A percentile compares a stretch with the other conserved stretches of the same genome.
Evolutionary conservation across 2,888 invertebrate genomes (phyloP).

Genomic region (Apamea sordens): DNA sequence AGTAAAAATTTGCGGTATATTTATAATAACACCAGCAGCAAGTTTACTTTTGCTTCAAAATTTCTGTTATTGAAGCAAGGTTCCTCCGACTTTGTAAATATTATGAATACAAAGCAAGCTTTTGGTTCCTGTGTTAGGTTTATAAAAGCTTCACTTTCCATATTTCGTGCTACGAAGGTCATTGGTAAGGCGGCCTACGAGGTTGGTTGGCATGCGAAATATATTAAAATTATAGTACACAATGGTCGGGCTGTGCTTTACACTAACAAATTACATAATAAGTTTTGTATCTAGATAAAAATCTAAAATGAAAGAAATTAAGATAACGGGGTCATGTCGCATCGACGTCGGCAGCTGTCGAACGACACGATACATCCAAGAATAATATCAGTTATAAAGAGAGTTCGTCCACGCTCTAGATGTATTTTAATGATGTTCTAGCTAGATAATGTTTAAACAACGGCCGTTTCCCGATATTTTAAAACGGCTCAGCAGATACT

Average conservation of each 20-base stretch:
- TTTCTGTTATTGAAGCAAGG: slow-evolving; percentile 41
- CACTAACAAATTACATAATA: background rate
- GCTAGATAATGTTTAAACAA: slow-evolving; percentile 75
- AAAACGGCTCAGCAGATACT: slow-evolving; percentile 67
- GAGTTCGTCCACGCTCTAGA: slow-evolving; percentile 77
- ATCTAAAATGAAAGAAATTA: slow-evolving; percentile 62
- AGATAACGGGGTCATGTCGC: slow-evolving; percentile 79
- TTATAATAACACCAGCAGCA: background rate
- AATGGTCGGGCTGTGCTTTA: background rate
- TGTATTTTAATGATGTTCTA: slow-evolving; percentile 77
- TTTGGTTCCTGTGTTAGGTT: slow-evolving; percentile 50
- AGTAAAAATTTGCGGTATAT: background rate
- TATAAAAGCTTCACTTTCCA: slow-evolving; percentile 29
- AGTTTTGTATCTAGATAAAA: slow-evolving; percentile 32
- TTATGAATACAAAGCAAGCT: slow-evolving; percentile 57
- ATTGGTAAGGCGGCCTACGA: slow-evolving; percentile 8
- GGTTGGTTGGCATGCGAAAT: background rate
- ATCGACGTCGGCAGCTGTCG: slow-evolving; percentile 83
- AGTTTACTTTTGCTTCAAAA: slow-evolving; percentile 24
- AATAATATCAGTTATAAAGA: slow-evolving; percentile 84
- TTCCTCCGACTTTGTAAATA: slow-evolving; percentile 51
- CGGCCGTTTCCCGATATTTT: slow-evolving; percentile 69
- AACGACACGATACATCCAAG: slow-evolving; percentile 84
- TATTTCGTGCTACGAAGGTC: slow-evolving; percentile 36
- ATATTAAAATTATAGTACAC: background rate